Percentiles rank a stretch among this genome's conserved stretches.
Evolutionary conservation across 2,797 vertebrate genomes (phyloP).

Genomic region (Artibeus jamaicensis): DNA sequence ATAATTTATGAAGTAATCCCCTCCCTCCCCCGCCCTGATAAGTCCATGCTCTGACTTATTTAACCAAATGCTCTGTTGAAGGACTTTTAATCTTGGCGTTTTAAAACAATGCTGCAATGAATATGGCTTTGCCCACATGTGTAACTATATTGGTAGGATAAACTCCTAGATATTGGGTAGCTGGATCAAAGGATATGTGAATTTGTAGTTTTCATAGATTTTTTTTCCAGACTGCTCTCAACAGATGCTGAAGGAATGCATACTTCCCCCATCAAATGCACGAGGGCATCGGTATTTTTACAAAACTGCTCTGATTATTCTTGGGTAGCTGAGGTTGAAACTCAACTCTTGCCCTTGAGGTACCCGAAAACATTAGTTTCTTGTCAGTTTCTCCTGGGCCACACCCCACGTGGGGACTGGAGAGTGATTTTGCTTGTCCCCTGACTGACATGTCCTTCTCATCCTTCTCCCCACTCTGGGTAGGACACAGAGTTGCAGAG

Average conservation of each 20-base stretch:
- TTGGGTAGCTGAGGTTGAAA: neutral
- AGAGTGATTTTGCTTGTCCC: neutral
- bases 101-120: conserved; percentile 3
- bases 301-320: neutral
- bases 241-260: conserved; percentile 20
- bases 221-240: conserved; percentile 9
- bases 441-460: neutral
- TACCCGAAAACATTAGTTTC: neutral
- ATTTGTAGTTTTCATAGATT: conserved; percentile 41
- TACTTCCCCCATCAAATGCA: neutral
- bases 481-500: conserved; percentile 96
- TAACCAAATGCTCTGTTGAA: neutral
- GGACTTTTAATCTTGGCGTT: conserved; percentile 5
- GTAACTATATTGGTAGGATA: neutral
- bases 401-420: neutral
- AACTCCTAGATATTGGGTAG: neutral
- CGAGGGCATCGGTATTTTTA: neutral
- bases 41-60: neutral
- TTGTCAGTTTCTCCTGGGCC: neutral
- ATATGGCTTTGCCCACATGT: neutral
- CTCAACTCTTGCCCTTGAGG: neutral
- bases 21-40: too few relatives aligned
- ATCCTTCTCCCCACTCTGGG: neutral
- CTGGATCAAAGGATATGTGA: conserved; percentile 16
- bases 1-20: neutral